These are phyloP conservation scores for Galeopsomyia nigrocyanea DNA, from an alignment of 2,888 invertebrate genomes.

Conservation along the genomic window DNA sequence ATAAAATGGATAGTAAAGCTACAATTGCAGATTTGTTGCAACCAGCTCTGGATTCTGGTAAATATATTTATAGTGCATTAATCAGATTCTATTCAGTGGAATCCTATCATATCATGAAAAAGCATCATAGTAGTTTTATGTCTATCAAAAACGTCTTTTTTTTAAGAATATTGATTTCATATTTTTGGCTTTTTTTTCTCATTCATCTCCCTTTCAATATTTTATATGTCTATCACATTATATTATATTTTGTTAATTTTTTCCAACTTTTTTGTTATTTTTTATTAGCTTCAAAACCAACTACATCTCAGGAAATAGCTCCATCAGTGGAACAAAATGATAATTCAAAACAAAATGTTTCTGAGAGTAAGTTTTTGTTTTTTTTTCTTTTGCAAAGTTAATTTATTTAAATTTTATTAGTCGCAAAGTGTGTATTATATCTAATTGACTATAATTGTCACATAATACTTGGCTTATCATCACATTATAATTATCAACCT, in stretches of 20 bases:
- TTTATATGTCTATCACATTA: conserved; percentile 1
- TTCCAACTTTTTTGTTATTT: conserved; percentile 43
- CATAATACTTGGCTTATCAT: conserved; percentile 1
- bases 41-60: conserved; percentile 61
- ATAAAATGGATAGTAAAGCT: conserved; percentile 54
- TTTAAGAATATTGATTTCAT: not conserved
- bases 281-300: conserved; percentile 54
- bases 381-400: conserved; percentile 24
- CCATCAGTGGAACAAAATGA: conserved; percentile 50
- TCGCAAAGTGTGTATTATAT: not conserved
- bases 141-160: not conserved
- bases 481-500: conserved; percentile 8
- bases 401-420: conserved; percentile 23
- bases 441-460: conserved; percentile 9
- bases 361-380: conserved; percentile 55
- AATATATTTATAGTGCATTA: conserved; percentile 38
- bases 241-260: conserved; percentile 42
- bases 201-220: not conserved
- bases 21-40: conserved; percentile 59
- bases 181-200: not conserved
- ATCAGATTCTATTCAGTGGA: not conserved
- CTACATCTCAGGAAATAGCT: conserved; percentile 50
- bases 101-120: not conserved
- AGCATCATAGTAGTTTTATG: not conserved
- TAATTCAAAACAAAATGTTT: conserved; percentile 55